Evolutionary conservation across 2,888 invertebrate genomes (phyloP).

Genomic region (Oligia fasciuncula): DNA sequence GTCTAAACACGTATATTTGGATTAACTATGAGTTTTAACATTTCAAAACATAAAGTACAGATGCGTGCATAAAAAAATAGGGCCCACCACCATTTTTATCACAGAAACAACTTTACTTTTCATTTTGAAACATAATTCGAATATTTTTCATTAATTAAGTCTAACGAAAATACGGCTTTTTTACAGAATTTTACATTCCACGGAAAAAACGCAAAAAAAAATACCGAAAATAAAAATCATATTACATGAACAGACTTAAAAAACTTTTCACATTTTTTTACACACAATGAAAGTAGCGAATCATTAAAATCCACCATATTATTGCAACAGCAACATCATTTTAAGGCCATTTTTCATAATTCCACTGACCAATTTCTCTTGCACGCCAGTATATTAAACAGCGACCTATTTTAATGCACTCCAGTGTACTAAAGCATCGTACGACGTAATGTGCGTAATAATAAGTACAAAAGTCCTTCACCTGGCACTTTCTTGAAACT

Average conservation of each 20-base stretch:
- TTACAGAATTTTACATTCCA: background rate
- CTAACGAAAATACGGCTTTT: background rate
- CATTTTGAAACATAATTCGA: conserved; percentile 7
- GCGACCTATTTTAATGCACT: conserved; percentile 47
- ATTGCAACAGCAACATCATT: conserved; percentile 24
- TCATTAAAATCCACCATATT: background rate
- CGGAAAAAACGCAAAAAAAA: background rate
- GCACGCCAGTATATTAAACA: conserved; percentile 16
- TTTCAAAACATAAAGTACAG: conserved; percentile 31
- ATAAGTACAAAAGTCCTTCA: conserved; percentile 63
- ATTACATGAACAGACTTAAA: background rate
- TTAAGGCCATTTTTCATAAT: conserved; percentile 37
- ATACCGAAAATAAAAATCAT: background rate
- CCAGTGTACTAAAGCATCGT: conserved; percentile 47
- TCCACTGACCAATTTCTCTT: conserved; percentile 15
- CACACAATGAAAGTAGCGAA: background rate
- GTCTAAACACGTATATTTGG: conserved; percentile 58
- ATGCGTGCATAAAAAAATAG: conserved; percentile 47
- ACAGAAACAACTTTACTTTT: conserved; percentile 36
- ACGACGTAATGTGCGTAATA: conserved; percentile 46
- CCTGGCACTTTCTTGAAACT: conserved; percentile 40
- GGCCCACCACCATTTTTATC: conserved; percentile 35
- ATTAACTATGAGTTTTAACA: conserved; percentile 34
- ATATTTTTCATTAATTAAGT: background rate
- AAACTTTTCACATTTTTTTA: conserved; percentile 14